Base-by-base conservation (phyloP, 2,797 vertebrate species). In the Karalla daura region DNA sequence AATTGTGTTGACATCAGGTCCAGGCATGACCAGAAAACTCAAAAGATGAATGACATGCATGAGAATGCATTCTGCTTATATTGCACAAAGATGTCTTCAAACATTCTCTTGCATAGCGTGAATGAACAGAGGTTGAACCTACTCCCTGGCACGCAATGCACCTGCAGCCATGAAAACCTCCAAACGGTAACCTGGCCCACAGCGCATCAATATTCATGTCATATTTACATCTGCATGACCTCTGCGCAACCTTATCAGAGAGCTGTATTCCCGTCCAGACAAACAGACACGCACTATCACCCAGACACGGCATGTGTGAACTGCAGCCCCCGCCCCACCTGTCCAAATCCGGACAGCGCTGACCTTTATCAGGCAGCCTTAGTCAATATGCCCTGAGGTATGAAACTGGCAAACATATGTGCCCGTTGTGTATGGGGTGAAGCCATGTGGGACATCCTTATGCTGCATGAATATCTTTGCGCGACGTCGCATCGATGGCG, bases 351-450 rank as follows among this genome's bases (percentile, higher is more conserved):
- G 53, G 78, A 83, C 83, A 82, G 73, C 35, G 7, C 62, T 88
- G 88, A 89, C 89, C 89, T 91, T 90, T 88, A 80, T 64, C 72
- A 73, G 59, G 58, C 76, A 73, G 69, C 24, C 69, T 75, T 68
- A 60, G 81, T 90, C 87, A 86, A 86, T 85, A 89, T 10, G 69
- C 84, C 80, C 46, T 28, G 17, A 83, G 85, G 77, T 74, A 85
- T 69, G 72, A 70, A 81, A 63, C 39, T 49, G 47, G 37, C 63
- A 76, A 70, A 81, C 71, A 75, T 63, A 68, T 72, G 70, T 39
- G 58, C 60, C 56, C 10, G 46, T 60, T 66, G 35, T 49, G 54
- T 79, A 63, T 62, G 17, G 12, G 32, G 4, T 41, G 27, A 2
- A 13, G 35, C 50, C 47, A 47, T 39, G 32, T 36, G 50, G 36